Evolutionary conservation across 2,797 vertebrate genomes (phyloP).

Genomic region (Micrastur ruficollis): DNA sequence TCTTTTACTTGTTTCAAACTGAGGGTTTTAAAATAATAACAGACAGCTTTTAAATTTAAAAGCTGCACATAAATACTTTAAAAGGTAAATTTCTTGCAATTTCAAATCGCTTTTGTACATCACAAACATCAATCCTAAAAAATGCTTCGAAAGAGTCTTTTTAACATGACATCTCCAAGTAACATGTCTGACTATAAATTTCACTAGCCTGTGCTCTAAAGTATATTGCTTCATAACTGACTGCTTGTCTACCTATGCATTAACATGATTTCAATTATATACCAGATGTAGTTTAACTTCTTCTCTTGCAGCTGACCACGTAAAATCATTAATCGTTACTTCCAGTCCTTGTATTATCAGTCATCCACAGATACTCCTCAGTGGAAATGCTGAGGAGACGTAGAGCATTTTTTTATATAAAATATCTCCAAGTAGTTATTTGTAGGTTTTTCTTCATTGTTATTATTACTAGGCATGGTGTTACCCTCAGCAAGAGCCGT

Average conservation of each 20-base stretch:
- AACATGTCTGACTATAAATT: constrained; percentile 2
- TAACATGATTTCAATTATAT: background rate
- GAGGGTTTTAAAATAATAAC: constrained; percentile 10
- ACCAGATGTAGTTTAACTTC: background rate
- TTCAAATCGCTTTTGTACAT: constrained; percentile 11
- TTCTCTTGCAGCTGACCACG: background rate
- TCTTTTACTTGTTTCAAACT: constrained; percentile 24
- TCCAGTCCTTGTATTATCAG: background rate
- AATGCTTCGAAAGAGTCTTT: constrained; percentile 6
- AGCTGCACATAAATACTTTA: constrained; percentile 4
- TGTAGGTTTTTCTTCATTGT: background rate
- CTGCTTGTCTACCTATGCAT: background rate
- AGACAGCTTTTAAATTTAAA: constrained; percentile 49
- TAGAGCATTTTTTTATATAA: background rate
- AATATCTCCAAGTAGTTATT: background rate
- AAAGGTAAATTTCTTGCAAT: constrained; percentile 18
- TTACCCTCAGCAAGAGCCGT: background rate
- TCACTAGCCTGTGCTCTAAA: background rate
- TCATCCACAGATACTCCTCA: background rate
- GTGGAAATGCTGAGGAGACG: background rate
- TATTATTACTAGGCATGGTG: background rate
- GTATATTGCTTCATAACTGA: background rate
- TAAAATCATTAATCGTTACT: background rate
- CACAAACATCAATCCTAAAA: constrained; percentile 32
- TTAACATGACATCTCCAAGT: background rate